phyloP scores from a whole-genome alignment of 2,797 vertebrate genomes.

The Myioborus miniatus region DNA sequence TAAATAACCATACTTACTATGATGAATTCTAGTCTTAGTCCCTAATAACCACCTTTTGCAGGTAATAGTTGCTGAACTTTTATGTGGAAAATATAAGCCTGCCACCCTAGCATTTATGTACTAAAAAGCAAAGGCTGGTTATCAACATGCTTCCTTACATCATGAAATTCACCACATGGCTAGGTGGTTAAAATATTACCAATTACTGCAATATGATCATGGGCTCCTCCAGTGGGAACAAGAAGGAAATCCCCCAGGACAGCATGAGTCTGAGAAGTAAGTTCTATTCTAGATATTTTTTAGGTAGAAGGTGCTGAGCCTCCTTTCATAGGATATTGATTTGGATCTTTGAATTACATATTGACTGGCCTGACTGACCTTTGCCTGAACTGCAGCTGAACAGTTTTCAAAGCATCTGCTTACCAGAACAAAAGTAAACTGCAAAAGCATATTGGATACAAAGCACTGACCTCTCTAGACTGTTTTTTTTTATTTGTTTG shows the following conservation, averaged over 20 bases:
- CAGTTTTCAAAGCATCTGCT: conserved; percentile 60
- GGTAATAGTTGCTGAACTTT: conserved; percentile 66
- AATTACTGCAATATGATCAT: not conserved
- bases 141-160: conserved; percentile 51
- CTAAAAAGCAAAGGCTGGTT: conserved; percentile 52
- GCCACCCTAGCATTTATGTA: conserved; percentile 52
- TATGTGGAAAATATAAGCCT: conserved; percentile 67
- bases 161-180: not conserved
- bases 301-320: conserved; percentile 3
- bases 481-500: not conserved
- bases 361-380: conserved; percentile 34
- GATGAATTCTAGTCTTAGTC: conserved; percentile 70
- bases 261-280: not conserved
- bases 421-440: conserved; percentile 61
- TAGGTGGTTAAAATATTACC: conserved; percentile 32
- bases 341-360: conserved; percentile 4
- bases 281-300: not conserved
- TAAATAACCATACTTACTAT: conserved; percentile 69
- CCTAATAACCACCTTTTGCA: conserved; percentile 65
- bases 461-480: conserved; percentile 43
- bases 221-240: not conserved
- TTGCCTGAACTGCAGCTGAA: conserved; percentile 64
- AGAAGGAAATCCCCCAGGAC: not conserved
- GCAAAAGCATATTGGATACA: conserved; percentile 63
- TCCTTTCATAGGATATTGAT: not conserved